Evolutionary conservation across 2,113 vertebrate species (phyloP).

Genomic region (Pteropus alecto): DNA sequence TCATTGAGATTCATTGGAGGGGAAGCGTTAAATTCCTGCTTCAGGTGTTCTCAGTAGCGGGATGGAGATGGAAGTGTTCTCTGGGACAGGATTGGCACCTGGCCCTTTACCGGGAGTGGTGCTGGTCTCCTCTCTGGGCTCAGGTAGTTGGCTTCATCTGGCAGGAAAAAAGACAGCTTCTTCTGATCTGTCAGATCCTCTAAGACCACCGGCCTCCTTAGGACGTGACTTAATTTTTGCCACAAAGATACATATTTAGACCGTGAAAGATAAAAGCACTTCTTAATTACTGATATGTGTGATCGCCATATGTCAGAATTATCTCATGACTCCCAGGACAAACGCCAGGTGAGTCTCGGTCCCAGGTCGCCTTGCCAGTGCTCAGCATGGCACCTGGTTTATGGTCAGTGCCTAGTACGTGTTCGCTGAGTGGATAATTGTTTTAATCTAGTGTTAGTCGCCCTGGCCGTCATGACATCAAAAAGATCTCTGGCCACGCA

Average conservation of each 20-base stretch:
- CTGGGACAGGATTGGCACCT: too few species aligned
- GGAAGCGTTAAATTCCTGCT: neutral
- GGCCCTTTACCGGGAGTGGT: fast-evolving
- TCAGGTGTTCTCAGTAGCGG: neutral
- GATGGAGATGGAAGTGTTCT: neutral
- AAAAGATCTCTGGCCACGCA: neutral
- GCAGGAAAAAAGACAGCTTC: neutral
- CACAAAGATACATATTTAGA: neutral
- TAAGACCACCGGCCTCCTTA: neutral
- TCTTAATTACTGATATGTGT: neutral
- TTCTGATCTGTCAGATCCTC: neutral
- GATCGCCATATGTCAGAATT: neutral
- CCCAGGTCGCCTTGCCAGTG: fast-evolving
- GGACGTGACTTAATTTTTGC: neutral
- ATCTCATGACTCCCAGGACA: neutral
- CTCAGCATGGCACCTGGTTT: fast-evolving
- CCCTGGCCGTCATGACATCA: neutral
- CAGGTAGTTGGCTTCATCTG: too few species aligned
- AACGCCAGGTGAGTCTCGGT: neutral
- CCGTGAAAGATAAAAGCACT: neutral
- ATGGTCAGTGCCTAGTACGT: fast-evolving
- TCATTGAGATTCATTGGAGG: neutral
- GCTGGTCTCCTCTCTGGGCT: too few species aligned
- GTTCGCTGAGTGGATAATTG: neutral
- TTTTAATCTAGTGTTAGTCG: neutral